A percentile compares a stretch with the other conserved stretches of the same genome.
phyloP scores from a whole-genome alignment of 2,797 vertebrate species.

The Lithobates sylvaticus region DNA sequence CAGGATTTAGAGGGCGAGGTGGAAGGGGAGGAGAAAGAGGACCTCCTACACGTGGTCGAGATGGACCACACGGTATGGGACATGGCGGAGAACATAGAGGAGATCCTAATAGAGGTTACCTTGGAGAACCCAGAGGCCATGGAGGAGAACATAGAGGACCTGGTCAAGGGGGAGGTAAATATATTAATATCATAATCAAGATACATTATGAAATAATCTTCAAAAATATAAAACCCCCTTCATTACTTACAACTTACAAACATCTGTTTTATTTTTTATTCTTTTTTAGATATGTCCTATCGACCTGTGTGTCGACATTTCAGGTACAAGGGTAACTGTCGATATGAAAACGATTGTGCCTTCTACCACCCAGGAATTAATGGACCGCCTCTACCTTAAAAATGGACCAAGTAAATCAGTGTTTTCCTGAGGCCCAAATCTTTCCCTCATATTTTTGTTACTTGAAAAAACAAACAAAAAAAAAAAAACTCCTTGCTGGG shows the following conservation, averaged over 20 bases:
- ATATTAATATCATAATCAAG: not conserved
- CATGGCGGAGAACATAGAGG: slow-evolving; percentile 69
- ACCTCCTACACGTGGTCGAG: slow-evolving; percentile 81
- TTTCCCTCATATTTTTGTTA: slow-evolving; percentile 59
- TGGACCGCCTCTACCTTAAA: slow-evolving; percentile 84
- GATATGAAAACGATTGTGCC: slow-evolving; percentile 93
- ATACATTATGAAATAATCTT: too few species aligned
- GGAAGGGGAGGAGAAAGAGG: slow-evolving; percentile 75
- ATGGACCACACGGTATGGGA: slow-evolving; percentile 74
- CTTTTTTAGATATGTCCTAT: slow-evolving; percentile 84
- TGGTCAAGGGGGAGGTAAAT: slow-evolving; percentile 46
- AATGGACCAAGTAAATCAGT: slow-evolving; percentile 1
- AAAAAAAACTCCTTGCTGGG: not conserved
- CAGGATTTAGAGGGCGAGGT: slow-evolving; percentile 78
- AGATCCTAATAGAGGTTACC: slow-evolving; percentile 70
- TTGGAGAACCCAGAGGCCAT: slow-evolving; percentile 77
- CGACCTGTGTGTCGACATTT: slow-evolving; percentile 92
- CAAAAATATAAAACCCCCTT: too few species aligned
- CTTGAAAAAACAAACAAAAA: slow-evolving; percentile 63
- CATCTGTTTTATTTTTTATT: too few species aligned
- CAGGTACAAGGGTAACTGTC: slow-evolving; percentile 95
- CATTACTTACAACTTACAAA: too few species aligned
- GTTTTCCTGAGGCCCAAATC: slow-evolving; percentile 66
- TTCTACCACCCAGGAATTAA: slow-evolving; percentile 95
- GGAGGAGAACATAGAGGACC: slow-evolving; percentile 67